Evolutionary conservation across 2,113 vertebrate genomes (phyloP).

Genomic region (Salminus brasiliensis): DNA sequence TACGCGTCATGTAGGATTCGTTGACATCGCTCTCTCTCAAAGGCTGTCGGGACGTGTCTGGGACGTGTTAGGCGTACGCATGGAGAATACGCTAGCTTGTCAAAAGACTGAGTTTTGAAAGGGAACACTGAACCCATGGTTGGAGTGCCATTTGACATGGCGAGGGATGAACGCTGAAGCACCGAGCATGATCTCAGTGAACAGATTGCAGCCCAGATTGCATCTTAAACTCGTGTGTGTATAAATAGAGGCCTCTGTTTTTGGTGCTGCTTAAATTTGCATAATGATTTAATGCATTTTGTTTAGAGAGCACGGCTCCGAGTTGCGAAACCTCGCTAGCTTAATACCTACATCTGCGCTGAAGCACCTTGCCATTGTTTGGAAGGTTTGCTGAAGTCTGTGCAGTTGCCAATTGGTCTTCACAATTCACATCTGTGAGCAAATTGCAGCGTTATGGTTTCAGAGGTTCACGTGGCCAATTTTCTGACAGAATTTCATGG

Average conservation of each 20-base stretch:
- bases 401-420: background rate
- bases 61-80: too few relatives aligned
- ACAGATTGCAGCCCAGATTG: constrained; percentile 75
- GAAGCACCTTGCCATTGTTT: background rate
- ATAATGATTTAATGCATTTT: constrained; percentile 53
- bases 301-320: background rate
- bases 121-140: background rate
- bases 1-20: background rate
- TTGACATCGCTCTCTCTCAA: background rate
- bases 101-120: background rate
- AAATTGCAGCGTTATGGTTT: background rate
- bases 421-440: background rate
- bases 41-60: background rate
- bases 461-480: background rate
- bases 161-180: constrained; percentile 49
- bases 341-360: background rate
- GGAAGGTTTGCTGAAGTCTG: background rate
- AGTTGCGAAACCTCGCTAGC: background rate
- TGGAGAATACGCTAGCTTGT: background rate
- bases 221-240: constrained; percentile 63
- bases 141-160: constrained; percentile 30
- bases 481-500: background rate
- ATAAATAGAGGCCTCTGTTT: constrained; percentile 59
- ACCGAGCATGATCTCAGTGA: constrained; percentile 66
- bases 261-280: constrained; percentile 56